These are phyloP conservation scores for Alligator sinensis DNA, from an alignment of 2,113 vertebrate genomes.

Conservation along the genomic window DNA sequence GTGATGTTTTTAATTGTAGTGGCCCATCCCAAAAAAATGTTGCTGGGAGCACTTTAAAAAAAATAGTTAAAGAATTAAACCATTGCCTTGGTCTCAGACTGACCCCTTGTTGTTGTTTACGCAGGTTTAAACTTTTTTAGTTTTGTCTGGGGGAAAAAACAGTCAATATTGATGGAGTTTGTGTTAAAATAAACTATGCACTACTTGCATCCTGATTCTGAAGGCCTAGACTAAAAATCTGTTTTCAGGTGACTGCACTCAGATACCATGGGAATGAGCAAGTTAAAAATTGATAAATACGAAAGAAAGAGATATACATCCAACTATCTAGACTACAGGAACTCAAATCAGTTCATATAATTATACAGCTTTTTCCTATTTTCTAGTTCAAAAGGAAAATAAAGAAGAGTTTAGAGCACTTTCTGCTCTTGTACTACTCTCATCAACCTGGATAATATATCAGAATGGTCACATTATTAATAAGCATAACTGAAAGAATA, in stretches of 20 bases:
- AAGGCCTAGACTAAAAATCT: neutral
- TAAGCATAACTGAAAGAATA: neutral
- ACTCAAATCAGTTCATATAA: neutral
- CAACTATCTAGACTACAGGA: neutral
- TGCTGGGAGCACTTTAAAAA: neutral
- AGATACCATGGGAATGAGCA: neutral
- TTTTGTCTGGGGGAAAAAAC: neutral
- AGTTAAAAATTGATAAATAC: neutral
- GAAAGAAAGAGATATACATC: neutral
- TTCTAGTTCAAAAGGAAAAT: neutral
- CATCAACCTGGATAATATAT: neutral
- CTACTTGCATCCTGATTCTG: neutral
- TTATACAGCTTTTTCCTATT: neutral
- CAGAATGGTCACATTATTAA: neutral
- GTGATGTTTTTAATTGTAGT: neutral
- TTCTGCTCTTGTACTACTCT: neutral
- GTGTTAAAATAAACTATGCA: neutral
- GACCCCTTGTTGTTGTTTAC: neutral
- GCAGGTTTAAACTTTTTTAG: neutral
- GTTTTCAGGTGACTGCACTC: neutral
- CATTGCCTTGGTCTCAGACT: neutral
- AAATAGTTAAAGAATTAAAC: neutral
- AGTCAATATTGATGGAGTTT: neutral
- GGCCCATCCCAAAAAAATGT: neutral
- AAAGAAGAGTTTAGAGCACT: neutral